These are phyloP conservation scores for Mimumesa dahlbomi DNA, from an alignment of 2,888 invertebrate species.

Conservation along the genomic window DNA sequence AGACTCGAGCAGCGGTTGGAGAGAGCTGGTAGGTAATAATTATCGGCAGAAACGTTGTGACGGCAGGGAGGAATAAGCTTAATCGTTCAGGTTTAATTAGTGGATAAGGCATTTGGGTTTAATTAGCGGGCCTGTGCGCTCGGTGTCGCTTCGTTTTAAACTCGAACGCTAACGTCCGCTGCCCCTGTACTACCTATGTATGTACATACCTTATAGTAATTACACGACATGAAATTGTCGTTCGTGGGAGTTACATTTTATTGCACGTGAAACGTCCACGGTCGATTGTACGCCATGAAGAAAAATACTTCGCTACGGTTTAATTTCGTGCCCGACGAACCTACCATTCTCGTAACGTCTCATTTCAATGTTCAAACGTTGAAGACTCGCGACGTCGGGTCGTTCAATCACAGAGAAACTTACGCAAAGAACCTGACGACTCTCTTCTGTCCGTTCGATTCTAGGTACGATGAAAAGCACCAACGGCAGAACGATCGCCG, in stretches of 20 bases:
- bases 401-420: too few relatives aligned
- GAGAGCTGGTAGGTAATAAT: constrained; percentile 55
- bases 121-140: constrained; percentile 54
- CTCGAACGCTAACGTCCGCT: constrained; percentile 14
- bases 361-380: too few relatives aligned
- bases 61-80: constrained; percentile 42
- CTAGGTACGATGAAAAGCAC: not conserved
- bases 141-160: constrained; percentile 34
- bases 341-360: too few relatives aligned
- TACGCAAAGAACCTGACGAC: not conserved
- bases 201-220: constrained; percentile 34
- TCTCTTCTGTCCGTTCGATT: not conserved
- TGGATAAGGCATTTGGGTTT: constrained; percentile 55
- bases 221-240: constrained; percentile 32
- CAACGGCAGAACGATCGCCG: not conserved
- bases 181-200: too few relatives aligned
- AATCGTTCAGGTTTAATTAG: constrained; percentile 63
- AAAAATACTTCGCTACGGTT: too few relatives aligned
- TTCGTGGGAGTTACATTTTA: constrained; percentile 16
- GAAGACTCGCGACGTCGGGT: too few relatives aligned
- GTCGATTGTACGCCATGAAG: too few relatives aligned
- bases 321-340: too few relatives aligned
- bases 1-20: constrained; percentile 36
- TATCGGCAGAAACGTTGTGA: constrained; percentile 49
- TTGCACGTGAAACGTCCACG: not conserved